phyloP scores from a whole-genome alignment of 2,113 vertebrate genomes.

The Zosterops japonicus region DNA sequence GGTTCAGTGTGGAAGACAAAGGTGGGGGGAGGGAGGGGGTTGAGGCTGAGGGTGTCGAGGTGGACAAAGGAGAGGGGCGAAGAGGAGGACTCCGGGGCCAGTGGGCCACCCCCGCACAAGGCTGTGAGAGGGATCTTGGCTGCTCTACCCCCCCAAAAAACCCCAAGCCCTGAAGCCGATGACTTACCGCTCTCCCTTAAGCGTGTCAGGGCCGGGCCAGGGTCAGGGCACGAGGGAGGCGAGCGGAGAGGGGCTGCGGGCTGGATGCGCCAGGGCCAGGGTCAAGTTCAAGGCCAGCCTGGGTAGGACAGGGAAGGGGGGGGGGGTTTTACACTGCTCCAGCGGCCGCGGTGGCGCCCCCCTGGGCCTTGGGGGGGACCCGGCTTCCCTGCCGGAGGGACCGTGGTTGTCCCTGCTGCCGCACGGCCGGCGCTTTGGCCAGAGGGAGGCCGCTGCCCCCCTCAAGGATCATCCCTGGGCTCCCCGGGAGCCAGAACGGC shows the following conservation, averaged over 20 bases:
- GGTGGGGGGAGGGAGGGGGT: too few species aligned
- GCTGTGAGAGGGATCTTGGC: background rate
- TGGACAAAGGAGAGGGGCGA: background rate
- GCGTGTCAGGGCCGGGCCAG: constrained; percentile 3
- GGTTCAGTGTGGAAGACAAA: background rate
- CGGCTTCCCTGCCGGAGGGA: background rate
- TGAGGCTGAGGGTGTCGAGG: background rate
- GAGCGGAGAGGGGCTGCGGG: background rate
- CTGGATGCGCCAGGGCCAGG: constrained; percentile 64
- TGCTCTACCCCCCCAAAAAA: background rate
- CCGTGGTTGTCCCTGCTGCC: background rate
- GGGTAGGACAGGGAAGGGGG: background rate
- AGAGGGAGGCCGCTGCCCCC: background rate
- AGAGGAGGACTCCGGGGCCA: background rate
- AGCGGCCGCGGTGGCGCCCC: background rate
- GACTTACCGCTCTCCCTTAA: background rate
- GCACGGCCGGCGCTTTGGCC: background rate
- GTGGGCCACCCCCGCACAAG: background rate
- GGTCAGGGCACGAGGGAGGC: constrained; percentile 52
- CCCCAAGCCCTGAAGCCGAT: background rate
- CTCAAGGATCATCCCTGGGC: background rate
- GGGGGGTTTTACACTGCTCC: background rate
- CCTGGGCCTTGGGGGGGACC: background rate
- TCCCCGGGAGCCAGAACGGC: background rate
- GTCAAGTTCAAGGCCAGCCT: constrained; percentile 76